A percentile compares a stretch with the other conserved stretches of the same genome.
These are phyloP conservation scores for Mythimna pallens DNA, from an alignment of 2,888 invertebrate genomes.

Conservation along the genomic window DNA sequence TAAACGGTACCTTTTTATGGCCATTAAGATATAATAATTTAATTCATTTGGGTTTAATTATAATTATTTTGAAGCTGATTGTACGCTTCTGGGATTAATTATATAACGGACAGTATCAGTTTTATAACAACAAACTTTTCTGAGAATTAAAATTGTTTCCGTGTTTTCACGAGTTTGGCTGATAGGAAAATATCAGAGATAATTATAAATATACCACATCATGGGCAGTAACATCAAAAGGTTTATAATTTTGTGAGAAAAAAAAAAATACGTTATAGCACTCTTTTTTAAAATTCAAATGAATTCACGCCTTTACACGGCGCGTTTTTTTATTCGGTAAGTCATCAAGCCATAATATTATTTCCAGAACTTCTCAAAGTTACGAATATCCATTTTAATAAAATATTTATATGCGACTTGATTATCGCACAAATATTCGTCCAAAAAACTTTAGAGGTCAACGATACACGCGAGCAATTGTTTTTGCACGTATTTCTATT, in stretches of 20 bases:
- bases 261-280: no score
- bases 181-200: neutral
- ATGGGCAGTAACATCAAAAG: no score
- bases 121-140: neutral
- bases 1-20: constrained; percentile 63
- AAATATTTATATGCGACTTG: no score
- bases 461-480: constrained; percentile 17
- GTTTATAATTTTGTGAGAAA: no score
- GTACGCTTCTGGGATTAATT: constrained; percentile 44
- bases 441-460: constrained; percentile 17
- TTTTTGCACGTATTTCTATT: constrained; percentile 32
- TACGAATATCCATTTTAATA: no score
- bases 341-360: no score
- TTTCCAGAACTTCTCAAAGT: no score
- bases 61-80: constrained; percentile 50
- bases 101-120: neutral
- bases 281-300: no score
- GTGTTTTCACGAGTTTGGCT: neutral
- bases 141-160: neutral
- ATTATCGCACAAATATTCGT: neutral
- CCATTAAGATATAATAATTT: constrained; percentile 63
- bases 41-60: constrained; percentile 58
- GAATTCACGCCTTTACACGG: no score
- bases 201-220: neutral
- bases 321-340: no score